Base-by-base conservation (phyloP, 2,113 vertebrate genomes). In the Donacobius atricapilla region DNA sequence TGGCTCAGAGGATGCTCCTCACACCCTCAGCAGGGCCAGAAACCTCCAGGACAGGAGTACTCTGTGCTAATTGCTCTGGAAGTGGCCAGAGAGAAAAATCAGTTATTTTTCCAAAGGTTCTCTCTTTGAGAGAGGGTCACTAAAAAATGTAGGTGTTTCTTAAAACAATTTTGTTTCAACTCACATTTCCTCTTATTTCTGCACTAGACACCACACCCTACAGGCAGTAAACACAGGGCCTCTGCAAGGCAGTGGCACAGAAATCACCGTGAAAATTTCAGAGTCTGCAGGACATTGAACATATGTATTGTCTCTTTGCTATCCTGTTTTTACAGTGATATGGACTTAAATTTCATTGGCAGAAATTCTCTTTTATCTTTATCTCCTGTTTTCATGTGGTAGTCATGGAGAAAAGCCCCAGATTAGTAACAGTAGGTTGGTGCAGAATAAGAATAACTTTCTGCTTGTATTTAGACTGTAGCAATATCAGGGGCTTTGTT, bases 391-490 rank as follows among this genome's bases (percentile, higher is more conserved):
- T 97, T 94, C 80, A 93, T 95, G 86, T 61, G 80, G 94, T 94
- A 97, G 94, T 86, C 91, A 95, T 94, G 95, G 96, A 97, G 95
- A 97, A 94, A 92, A 83, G 42, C 89, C 51, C 47, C 40, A 89
- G 91, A 96, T 97, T 94, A 94, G 94, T 80, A 96, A 90, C 86
- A 86, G 90, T 28, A 75, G 80, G 83, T 92, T 97, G 88, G 27
- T 89, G 76, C 83, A 92, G 91, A 73, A 86, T 71, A 79, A 95
- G 95, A 94, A 87, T 93, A 94, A 88, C 79, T 85, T 78, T 90
- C 66, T 83, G 9, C 75, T 93, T 88, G 68, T 82, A 66, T 93
- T 88, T 73, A 47, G 76, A 58, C 54, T 81, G 64, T 66, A 80
- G 50, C 66, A 86, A 39, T 73, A 54, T 39, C 0, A 1, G 15